Base-by-base conservation (phyloP, 2,888 invertebrate genomes). In the Sericinus montela region DNA sequence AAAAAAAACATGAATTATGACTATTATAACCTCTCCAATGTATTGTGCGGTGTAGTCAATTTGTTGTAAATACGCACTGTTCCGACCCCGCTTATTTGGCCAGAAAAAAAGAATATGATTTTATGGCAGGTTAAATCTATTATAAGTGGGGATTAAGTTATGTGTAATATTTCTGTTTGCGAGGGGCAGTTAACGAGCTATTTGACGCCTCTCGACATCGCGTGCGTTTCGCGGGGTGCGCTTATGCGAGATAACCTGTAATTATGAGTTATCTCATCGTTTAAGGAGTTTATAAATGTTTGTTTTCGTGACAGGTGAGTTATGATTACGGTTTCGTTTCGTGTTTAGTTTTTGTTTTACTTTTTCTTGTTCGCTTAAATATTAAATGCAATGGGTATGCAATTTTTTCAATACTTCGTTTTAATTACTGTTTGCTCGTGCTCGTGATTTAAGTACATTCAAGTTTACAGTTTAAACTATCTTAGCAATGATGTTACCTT, bases 91-190 rank as follows among this genome's bases (percentile, higher is more conserved):
- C 69, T 66, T 72, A 69, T 82, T 81, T 80, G 77, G 69, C 65
- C 70, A 75, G 78, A 79, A 77, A 79, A 80, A 74, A 62, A 65
- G 76, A 78, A 81, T 84, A 84, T 84, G 83, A 86, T 86, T 87
- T 87, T 79, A 86, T 85, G 84, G 79, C 85, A 86, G 81, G 87
- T 88, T 87, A 84, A 84, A 81, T 84, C 81, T 80, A 85, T 86
- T 86, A 81, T 85, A 70, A 75, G 70, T 66, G 75, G 79, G 86
- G 87, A 88, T 88, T 86, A 87, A 74, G 85, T 85, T 85, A 82
- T 85, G 83, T 85, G 83, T 83, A 78, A 81, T 84, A 83, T 87
- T 84, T 83, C 73, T 86, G 80, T 84, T 82, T 77, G 77, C 71
- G 63, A 79, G 83, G 87, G 85, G 79, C 67, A 68, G 72, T 75